Conservation (phyloP, 2,888 invertebrate species). For the Furcula furcula region DNA sequence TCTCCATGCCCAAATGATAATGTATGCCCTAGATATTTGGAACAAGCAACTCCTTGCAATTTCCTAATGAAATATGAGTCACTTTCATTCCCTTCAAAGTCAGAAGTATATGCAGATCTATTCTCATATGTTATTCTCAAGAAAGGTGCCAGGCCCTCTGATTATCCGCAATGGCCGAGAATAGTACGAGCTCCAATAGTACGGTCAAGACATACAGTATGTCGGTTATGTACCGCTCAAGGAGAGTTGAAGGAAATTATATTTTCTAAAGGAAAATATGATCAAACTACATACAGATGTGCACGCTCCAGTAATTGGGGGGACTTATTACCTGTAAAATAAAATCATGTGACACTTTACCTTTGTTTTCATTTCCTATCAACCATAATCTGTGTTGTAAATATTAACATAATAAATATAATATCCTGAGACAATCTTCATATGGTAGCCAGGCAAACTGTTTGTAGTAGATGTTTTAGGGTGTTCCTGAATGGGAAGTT, state of each 20-base stretch:
- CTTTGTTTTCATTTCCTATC: too few relatives aligned
- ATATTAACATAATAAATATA: too few relatives aligned
- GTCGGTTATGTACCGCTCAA: constrained; percentile 87
- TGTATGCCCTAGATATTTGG: constrained; percentile 86
- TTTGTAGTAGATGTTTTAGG: too few relatives aligned
- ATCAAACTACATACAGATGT: constrained; percentile 88
- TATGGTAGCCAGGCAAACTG: too few relatives aligned
- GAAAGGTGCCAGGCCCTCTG: constrained; percentile 83
- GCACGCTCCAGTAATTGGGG: constrained; percentile 90
- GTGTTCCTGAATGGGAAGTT: too few relatives aligned
- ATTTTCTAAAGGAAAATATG: constrained; percentile 88
- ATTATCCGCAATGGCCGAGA: constrained; percentile 88
- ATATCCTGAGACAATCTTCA: too few relatives aligned
- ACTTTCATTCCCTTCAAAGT: constrained; percentile 71
- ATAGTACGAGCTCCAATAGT: constrained; percentile 87
- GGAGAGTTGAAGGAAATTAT: constrained; percentile 89
- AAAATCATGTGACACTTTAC: too few relatives aligned
- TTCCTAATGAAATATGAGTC: constrained; percentile 85
- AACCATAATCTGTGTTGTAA: too few relatives aligned
- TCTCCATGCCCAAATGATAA: constrained; percentile 94
- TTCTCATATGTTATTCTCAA: constrained; percentile 92
- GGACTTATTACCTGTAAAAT: constrained; percentile 87
- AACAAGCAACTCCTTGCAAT: constrained; percentile 88
- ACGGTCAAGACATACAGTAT: constrained; percentile 87
- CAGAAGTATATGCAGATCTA: constrained; percentile 73